Evolutionary conservation across 2,797 vertebrate genomes (phyloP).

Genomic region (Coluber constrictor): DNA sequence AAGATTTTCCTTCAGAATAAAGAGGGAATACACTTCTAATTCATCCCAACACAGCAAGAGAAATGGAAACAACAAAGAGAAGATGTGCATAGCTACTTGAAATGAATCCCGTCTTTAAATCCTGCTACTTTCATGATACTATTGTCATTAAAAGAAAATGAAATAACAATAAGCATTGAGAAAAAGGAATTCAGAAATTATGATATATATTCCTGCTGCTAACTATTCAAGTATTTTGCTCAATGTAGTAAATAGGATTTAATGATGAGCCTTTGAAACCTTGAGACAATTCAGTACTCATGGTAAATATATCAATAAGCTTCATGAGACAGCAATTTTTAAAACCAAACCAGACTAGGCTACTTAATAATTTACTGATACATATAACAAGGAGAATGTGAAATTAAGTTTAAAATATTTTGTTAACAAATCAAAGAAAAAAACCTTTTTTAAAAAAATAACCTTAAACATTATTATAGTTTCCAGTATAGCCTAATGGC

Average conservation of each 20-base stretch:
- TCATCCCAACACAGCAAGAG: not conserved
- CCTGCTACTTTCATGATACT: constrained; percentile 31
- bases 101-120: constrained; percentile 31
- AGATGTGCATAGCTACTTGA: constrained; percentile 19
- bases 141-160: not conserved
- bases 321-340: constrained; percentile 69
- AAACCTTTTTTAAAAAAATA: not conserved
- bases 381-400: constrained; percentile 70
- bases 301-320: constrained; percentile 66
- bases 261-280: constrained; percentile 61
- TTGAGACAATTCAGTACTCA: constrained; percentile 67
- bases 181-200: constrained; percentile 51
- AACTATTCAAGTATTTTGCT: constrained; percentile 69
- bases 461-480: not conserved
- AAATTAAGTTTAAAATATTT: constrained; percentile 68
- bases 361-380: constrained; percentile 76
- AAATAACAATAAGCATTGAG: not conserved
- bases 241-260: constrained; percentile 71
- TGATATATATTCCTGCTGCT: constrained; percentile 56
- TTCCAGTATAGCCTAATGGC: constrained; percentile 1
- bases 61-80: not conserved
- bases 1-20: not conserved
- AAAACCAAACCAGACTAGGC: constrained; percentile 76
- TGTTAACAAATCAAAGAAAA: not conserved
- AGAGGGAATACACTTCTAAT: constrained; percentile 39